These are phyloP conservation scores for Bellardia bayeri DNA, from an alignment of 2,888 invertebrate genomes.

Conservation along the genomic window DNA sequence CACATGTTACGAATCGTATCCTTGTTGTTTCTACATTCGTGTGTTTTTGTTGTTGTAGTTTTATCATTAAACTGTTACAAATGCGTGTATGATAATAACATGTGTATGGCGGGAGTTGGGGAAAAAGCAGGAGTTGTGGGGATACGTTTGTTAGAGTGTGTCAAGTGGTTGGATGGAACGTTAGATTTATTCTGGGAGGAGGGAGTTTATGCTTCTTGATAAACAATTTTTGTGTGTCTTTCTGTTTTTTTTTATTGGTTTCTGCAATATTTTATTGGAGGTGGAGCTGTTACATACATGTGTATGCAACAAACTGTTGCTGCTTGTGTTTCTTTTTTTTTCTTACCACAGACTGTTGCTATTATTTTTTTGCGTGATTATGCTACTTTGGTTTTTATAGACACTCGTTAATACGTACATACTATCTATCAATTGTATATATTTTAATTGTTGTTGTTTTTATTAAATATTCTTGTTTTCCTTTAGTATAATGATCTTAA, in stretches of 20 bases:
- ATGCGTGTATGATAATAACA: constrained; percentile 68
- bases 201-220: constrained; percentile 36
- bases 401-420: neutral
- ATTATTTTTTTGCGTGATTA: constrained; percentile 70
- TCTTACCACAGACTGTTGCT: constrained; percentile 33
- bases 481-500: constrained; percentile 47
- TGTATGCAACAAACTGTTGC: constrained; percentile 70
- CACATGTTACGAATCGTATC: constrained; percentile 65
- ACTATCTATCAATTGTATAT: constrained; percentile 8
- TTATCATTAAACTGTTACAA: constrained; percentile 70
- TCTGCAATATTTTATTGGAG: constrained; percentile 49
- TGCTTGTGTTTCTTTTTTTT: constrained; percentile 19
- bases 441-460: constrained; percentile 28
- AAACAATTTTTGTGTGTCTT: constrained; percentile 45
- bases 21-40: constrained; percentile 29
- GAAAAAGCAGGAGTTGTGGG: neutral
- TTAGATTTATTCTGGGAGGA: neutral
- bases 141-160: neutral
- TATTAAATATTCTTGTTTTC: constrained; percentile 9
- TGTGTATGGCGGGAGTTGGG: neutral
- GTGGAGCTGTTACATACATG: constrained; percentile 57
- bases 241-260: constrained; percentile 16
- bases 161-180: neutral
- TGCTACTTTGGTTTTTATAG: constrained; percentile 64
- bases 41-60: constrained; percentile 32